phyloP scores from a whole-genome alignment of 1,140 invertebrate species.

The Hyles vespertilio region DNA sequence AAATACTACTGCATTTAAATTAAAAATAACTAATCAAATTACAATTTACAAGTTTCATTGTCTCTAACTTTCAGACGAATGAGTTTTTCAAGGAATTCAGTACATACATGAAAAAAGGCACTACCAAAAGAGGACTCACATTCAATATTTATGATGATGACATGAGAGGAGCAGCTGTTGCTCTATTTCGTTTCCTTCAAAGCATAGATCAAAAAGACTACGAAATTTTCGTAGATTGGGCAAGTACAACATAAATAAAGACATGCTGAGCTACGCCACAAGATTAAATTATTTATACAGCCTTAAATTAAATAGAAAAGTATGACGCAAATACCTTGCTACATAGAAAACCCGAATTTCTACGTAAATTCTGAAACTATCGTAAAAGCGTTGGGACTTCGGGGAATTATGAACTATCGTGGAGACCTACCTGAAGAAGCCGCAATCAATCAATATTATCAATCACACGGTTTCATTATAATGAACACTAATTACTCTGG shows the following conservation, averaged over 20 bases:
- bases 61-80: constrained; percentile 40
- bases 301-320: constrained; percentile 11
- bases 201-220: constrained; percentile 30
- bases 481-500: constrained; percentile 76
- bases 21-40: too few species aligned
- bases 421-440: constrained; percentile 22
- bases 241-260: constrained; percentile 39
- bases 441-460: constrained; percentile 41
- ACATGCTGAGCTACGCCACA: constrained; percentile 47
- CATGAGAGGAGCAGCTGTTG: constrained; percentile 51
- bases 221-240: constrained; percentile 35
- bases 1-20: too few species aligned
- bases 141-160: constrained; percentile 62
- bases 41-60: too few species aligned
- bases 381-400: constrained; percentile 39
- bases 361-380: constrained; percentile 59
- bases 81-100: constrained; percentile 37
- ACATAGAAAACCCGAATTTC: constrained; percentile 52
- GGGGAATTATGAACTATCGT: constrained; percentile 7
- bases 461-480: constrained; percentile 33
- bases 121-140: constrained; percentile 42
- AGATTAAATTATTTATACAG: constrained; percentile 35
- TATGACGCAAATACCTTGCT: constrained; percentile 35
- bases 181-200: constrained; percentile 46
- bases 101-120: constrained; percentile 40